Evolutionary conservation across 1,140 invertebrate genomes (phyloP), one percentile per base, ranked within the genome.

Genomic region (Saccostrea glomerata): DNA sequence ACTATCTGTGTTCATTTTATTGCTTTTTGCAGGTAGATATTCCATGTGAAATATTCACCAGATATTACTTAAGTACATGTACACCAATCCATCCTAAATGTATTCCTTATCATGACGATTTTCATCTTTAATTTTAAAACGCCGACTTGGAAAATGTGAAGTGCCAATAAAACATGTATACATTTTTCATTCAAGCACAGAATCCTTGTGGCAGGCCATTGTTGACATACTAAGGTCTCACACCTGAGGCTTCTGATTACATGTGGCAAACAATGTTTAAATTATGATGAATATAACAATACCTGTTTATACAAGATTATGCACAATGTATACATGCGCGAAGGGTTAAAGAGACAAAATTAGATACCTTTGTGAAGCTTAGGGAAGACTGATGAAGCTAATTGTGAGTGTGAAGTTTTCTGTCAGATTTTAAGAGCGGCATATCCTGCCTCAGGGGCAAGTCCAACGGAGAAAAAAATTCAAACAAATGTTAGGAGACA

Each of bases 341-440:
- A n/a, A 25, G 70, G 25, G 15, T 77, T 77, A 36, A 77, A 47
- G 30, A 77, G 70, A 25, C 70, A 77, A 77, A 77, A 77, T 77
- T 77, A 77, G 70, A 77, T 77, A 77, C 70, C 70, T 77, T 77
- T 77, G 70, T 77, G 70, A 77, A 77, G 70, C 25, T 23, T 77
- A 12, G 70, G 70, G 70, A 77, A 77, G 70, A 77, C 23, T 77
- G 70, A 77, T 77, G 23, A 77, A 77, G 70, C 70, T 77, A 77
- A 77, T 77, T 36, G 25, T 77, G 23, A 13, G 25, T 7, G 66
- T 25, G 25, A 23, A 25, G n/a, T 25, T 73, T 30, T 63, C 23
- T 30, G 66, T 77, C 12, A 12, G 70, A 36, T 77, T n/a, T 23
- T 12, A 30, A 77, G 25, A 36, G 70, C 13, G 36, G 25, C 23